These are phyloP conservation scores for Drosophila ogumai DNA, from an alignment of 1,140 invertebrate species.

Conservation along the genomic window DNA sequence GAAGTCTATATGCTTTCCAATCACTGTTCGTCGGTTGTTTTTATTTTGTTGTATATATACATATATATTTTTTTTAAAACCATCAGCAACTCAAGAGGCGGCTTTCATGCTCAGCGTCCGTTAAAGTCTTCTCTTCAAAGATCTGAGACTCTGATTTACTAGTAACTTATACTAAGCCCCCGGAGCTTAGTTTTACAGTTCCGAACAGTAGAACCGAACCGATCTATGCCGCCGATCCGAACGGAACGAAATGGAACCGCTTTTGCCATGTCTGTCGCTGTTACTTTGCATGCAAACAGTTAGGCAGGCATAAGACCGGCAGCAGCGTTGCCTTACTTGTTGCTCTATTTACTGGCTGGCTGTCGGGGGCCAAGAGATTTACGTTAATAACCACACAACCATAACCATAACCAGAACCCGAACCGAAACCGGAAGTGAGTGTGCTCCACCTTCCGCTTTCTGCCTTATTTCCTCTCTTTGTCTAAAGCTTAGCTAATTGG, in stretches of 20 bases:
- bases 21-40: constrained; percentile 11
- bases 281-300: constrained; percentile 73
- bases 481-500: constrained; percentile 17
- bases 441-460: constrained; percentile 25
- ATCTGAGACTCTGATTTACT: constrained; percentile 30
- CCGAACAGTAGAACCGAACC: constrained; percentile 26
- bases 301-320: constrained; percentile 44
- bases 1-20: constrained; percentile 13
- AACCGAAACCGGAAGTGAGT: constrained; percentile 39
- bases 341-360: constrained; percentile 75
- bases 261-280: constrained; percentile 32
- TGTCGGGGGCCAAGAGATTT: constrained; percentile 52
- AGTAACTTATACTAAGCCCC: constrained; percentile 17
- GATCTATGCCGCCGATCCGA: constrained; percentile 15
- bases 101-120: constrained; percentile 21
- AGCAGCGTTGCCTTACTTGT: constrained; percentile 44
- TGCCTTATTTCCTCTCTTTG: neutral
- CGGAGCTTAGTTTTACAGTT: constrained; percentile 40
- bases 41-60: neutral
- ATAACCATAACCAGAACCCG: constrained; percentile 7
- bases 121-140: constrained; percentile 30
- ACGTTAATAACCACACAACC: constrained; percentile 31
- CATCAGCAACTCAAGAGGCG: neutral
- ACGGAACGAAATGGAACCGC: constrained; percentile 43
- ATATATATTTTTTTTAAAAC: constrained; percentile 4